phyloP scores from a whole-genome alignment of 2,113 vertebrate species.

The Numenius arquata region DNA sequence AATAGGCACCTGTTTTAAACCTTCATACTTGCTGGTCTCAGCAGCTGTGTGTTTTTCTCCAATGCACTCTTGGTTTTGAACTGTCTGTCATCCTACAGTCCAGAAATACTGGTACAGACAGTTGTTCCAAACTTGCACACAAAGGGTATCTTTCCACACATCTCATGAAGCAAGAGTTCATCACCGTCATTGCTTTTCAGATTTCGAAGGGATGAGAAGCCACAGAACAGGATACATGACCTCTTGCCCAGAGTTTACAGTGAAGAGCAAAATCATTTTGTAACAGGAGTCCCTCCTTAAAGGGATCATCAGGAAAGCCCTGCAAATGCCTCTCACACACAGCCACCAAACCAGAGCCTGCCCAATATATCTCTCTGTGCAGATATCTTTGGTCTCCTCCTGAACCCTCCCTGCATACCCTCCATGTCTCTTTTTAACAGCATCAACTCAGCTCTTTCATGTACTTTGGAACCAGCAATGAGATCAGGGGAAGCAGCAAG shows the following conservation, averaged over 20 bases:
- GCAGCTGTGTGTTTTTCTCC: not conserved
- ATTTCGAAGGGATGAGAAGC: not conserved
- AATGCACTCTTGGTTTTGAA: not conserved
- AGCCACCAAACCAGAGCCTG: not conserved
- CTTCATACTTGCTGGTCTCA: not conserved
- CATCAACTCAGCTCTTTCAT: not conserved
- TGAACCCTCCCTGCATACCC: not conserved
- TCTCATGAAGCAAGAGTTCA: not conserved
- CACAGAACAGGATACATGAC: not conserved
- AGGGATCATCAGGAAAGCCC: not conserved
- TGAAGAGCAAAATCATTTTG: too few species aligned
- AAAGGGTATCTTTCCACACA: not conserved
- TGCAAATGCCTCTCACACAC: not conserved
- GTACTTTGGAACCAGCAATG: not conserved
- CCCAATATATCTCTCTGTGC: not conserved
- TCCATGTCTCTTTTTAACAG: not conserved
- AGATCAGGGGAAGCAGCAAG: not conserved
- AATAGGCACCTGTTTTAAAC: not conserved
- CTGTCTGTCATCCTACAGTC: not conserved
- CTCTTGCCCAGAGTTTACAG: not conserved
- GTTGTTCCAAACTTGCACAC: not conserved
- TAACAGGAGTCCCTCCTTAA: not conserved
- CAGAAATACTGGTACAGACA: not conserved
- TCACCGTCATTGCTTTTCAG: not conserved
- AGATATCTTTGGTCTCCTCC: not conserved